A percentile compares a stretch with the other conserved stretches of the same genome.
Conservation (phyloP, 2,888 invertebrate species). For the Apodemia duryi region DNA sequence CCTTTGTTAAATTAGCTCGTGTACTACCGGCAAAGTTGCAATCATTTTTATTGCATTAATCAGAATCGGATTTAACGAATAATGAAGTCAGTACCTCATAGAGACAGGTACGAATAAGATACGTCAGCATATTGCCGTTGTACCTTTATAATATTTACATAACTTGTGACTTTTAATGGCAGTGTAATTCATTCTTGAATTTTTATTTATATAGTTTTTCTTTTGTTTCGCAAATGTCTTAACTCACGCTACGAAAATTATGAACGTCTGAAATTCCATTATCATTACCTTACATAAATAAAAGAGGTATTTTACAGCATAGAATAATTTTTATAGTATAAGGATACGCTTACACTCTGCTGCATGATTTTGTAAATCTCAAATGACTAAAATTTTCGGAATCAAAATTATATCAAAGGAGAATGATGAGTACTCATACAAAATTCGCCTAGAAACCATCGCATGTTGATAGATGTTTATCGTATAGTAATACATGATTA, state of each 20-base stretch:
- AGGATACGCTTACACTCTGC: too few species aligned
- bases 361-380: too few species aligned
- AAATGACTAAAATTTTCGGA: too few species aligned
- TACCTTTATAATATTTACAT: constrained; percentile 3
- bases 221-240: constrained; percentile 22
- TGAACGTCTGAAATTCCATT: not conserved
- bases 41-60: constrained; percentile 4
- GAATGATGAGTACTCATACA: too few species aligned
- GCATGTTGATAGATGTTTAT: too few species aligned
- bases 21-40: not conserved
- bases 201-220: not conserved
- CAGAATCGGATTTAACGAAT: not conserved
- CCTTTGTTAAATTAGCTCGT: not conserved
- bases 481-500: too few species aligned
- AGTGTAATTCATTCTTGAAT: not conserved
- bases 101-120: constrained; percentile 9
- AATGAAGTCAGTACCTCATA: constrained; percentile 8
- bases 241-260: not conserved
- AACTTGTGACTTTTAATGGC: constrained; percentile 11
- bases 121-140: not conserved
- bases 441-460: too few species aligned
- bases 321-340: too few species aligned
- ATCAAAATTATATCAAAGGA: too few species aligned
- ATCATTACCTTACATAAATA: not conserved
- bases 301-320: too few species aligned